These are phyloP conservation scores for Silurus aristotelis DNA, from an alignment of 2,797 vertebrate species.

Conservation along the genomic window DNA sequence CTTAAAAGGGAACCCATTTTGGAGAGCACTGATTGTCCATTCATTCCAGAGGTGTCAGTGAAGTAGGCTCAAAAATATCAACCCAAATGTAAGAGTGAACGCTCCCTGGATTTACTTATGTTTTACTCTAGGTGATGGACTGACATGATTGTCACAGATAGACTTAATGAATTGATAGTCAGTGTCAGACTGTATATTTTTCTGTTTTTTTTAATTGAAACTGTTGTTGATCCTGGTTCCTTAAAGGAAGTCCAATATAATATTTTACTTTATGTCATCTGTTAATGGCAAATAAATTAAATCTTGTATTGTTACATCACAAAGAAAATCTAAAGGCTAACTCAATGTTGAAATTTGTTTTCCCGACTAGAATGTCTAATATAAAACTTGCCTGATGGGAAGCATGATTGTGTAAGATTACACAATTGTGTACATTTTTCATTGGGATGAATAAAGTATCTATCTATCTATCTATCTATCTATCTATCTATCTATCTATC, in stretches of 20 bases:
- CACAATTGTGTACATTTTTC: too few species aligned
- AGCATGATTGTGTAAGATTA: neutral
- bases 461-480: too few species aligned
- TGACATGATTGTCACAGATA: neutral
- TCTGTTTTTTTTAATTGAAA: neutral
- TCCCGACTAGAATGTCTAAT: neutral
- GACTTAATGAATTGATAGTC: neutral
- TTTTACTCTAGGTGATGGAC: neutral
- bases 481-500: too few species aligned
- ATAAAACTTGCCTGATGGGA: neutral
- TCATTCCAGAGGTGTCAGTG: neutral
- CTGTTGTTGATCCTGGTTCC: neutral
- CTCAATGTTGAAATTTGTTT: neutral
- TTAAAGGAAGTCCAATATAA: neutral
- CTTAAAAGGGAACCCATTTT: too few species aligned
- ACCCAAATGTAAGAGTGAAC: neutral
- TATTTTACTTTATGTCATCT: neutral
- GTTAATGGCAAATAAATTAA: neutral
- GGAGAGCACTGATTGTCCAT: too few species aligned
- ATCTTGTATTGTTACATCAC: neutral
- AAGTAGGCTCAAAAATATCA: neutral
- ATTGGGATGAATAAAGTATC: too few species aligned
- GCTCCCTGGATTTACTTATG: neutral
- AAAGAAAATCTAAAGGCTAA: neutral
- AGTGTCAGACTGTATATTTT: neutral